phyloP scores from a whole-genome alignment of 2,113 vertebrate genomes.

The Baryphthengus martii region DNA sequence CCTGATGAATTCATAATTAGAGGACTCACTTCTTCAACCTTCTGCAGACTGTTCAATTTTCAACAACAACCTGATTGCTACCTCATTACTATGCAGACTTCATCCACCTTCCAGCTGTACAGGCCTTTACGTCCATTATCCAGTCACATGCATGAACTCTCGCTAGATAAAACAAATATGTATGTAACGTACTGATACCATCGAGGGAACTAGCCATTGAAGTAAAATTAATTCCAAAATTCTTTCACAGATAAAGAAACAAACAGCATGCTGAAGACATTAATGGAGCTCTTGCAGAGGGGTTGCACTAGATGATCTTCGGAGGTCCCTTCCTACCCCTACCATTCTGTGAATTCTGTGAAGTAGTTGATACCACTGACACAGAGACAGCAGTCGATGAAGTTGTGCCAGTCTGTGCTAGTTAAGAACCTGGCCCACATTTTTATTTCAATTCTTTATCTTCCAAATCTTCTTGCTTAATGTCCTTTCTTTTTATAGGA shows the following conservation, averaged over 20 bases:
- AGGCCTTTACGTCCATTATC: background rate
- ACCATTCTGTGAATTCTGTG: no score
- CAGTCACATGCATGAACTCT: background rate
- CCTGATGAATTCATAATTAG: background rate
- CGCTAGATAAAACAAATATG: background rate
- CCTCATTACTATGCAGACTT: background rate
- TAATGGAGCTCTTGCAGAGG: no score
- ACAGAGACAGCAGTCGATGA: background rate
- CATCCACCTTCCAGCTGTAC: background rate
- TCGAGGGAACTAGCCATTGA: background rate
- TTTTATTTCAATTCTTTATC: background rate
- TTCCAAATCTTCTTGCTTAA: background rate
- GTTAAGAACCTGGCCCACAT: background rate
- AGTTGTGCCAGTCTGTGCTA: background rate
- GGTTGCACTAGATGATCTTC: no score
- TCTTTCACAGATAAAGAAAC: background rate
- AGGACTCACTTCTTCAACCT: background rate
- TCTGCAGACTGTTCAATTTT: background rate
- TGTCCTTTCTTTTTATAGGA: background rate
- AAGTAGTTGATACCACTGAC: background rate
- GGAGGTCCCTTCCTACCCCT: no score
- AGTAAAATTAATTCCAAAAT: background rate
- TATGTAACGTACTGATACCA: background rate
- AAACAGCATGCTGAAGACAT: background rate
- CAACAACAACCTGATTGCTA: background rate